These are phyloP conservation scores for Drosophila rhopaloa DNA, from an alignment of 1,140 invertebrate species.

Conservation along the genomic window DNA sequence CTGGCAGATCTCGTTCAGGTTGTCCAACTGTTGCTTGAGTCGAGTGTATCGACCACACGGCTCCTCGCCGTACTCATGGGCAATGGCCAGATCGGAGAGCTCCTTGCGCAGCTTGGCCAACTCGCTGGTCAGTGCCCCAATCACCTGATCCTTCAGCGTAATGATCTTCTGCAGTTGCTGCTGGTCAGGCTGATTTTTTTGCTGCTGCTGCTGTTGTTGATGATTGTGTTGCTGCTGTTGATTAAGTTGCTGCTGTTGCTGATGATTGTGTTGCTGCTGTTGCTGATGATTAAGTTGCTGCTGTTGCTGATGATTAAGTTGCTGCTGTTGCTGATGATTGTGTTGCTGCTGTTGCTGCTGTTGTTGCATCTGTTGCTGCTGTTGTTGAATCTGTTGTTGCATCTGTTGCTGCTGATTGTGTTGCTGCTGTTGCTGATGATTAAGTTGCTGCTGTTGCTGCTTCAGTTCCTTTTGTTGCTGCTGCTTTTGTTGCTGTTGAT, in stretches of 20 bases:
- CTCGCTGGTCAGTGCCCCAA: constrained; percentile 77
- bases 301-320: constrained; percentile 4
- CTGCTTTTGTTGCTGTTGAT: too few relatives aligned
- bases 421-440: constrained; percentile 16
- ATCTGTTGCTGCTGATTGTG: neutral
- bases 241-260: neutral
- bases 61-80: constrained; percentile 81
- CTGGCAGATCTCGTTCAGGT: constrained; percentile 80
- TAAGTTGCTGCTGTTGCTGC: constrained; percentile 3
- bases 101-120: constrained; percentile 81
- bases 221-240: constrained; percentile 15
- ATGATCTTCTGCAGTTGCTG: constrained; percentile 79
- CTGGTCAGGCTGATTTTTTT: constrained; percentile 26
- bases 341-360: neutral
- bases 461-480: too few relatives aligned
- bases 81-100: constrained; percentile 80
- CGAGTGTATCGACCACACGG: constrained; percentile 79
- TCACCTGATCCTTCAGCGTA: constrained; percentile 79
- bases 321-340: constrained; percentile 15
- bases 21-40: constrained; percentile 80
- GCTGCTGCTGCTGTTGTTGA: constrained; percentile 25
- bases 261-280: neutral
- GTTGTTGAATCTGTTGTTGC: too few relatives aligned
- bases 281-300: constrained; percentile 10
- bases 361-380: neutral